Evolutionary conservation across 1,140 invertebrate species (phyloP), one percentile per base, ranked within the genome.

Genomic region (fruit fly (Drosophila melanogaster)): DNA sequence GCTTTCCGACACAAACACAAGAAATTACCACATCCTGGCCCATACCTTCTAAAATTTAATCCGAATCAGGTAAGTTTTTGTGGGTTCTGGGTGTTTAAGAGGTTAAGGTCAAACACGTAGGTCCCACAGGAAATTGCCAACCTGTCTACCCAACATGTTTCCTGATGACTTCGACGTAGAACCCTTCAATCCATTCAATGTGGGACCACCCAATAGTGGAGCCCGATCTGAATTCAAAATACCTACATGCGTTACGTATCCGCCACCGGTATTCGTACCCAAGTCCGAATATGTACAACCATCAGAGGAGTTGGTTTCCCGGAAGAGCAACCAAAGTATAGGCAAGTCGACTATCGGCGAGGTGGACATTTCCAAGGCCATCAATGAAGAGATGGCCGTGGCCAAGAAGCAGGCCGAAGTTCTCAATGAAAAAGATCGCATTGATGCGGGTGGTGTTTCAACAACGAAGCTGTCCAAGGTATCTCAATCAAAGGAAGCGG

Each of bases 331-430:
- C 2, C 15, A 47, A 11, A 49, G 22, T 4, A 0, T 12, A 14
- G 47, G 11, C 1, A 35, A 35, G 15, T 83, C 83, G 1, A 37
- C 54, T 38, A 26, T 47, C 1, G 84, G 83, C 3, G 71, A 77
- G 41, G 59, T 89, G 7, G 14, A 57, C 12, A 47, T 86, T 26
- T 86, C 83, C 1, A 79, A 59, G n/a, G 84, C 83, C 50, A 87
- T 87, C 35, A 87, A 83, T 4, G 57, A 83, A 37, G 83, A 87
- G 4, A 86, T 86, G 83, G 33, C 55, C 4, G 55, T 60, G 19
- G 59, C 79, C 35, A 87, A 87, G 35, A 50, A 57, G 17, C 37
- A 49, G 35, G 58, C 60, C 6, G 37, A 19, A 0, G 37, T 37
- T 1, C 22, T 43, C 19, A 30, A 75, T 14, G 44, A 66, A 11